Percentiles rank a stretch among this genome's conserved stretches.
Evolutionary conservation across 2,888 invertebrate genomes (phyloP).

Genomic region (Idaea biselata): DNA sequence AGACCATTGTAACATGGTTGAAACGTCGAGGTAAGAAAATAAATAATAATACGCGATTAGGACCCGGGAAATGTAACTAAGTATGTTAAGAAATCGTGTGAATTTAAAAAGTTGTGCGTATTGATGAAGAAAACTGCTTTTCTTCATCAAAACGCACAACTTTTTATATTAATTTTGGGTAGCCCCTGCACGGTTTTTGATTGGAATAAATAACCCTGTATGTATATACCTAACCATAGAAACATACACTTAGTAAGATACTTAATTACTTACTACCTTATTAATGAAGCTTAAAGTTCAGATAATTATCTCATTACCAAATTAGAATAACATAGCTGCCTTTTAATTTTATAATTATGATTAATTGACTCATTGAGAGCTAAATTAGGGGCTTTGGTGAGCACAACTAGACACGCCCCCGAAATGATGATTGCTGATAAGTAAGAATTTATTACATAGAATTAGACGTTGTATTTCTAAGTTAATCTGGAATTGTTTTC

Average conservation of each 20-base stretch:
- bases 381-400: neutral
- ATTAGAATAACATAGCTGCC: neutral
- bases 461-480: neutral
- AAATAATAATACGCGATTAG: too few relatives aligned
- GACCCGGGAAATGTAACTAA: too few relatives aligned
- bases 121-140: too few relatives aligned
- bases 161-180: too few relatives aligned
- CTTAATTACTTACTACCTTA: neutral
- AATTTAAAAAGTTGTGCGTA: too few relatives aligned
- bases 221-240: too few relatives aligned
- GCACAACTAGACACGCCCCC: neutral
- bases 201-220: too few relatives aligned
- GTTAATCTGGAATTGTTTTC: neutral
- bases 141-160: too few relatives aligned
- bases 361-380: neutral
- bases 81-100: too few relatives aligned
- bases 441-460: neutral
- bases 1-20: too few relatives aligned
- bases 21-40: too few relatives aligned
- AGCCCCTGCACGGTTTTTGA: too few relatives aligned
- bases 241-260: neutral
- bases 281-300: neutral
- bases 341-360: neutral
- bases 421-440: neutral
- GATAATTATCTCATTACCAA: neutral